A percentile compares a stretch with the other conserved stretches of the same genome.
Conservation (phyloP, 2,113 vertebrate species). For the Microtus richardsoni region DNA sequence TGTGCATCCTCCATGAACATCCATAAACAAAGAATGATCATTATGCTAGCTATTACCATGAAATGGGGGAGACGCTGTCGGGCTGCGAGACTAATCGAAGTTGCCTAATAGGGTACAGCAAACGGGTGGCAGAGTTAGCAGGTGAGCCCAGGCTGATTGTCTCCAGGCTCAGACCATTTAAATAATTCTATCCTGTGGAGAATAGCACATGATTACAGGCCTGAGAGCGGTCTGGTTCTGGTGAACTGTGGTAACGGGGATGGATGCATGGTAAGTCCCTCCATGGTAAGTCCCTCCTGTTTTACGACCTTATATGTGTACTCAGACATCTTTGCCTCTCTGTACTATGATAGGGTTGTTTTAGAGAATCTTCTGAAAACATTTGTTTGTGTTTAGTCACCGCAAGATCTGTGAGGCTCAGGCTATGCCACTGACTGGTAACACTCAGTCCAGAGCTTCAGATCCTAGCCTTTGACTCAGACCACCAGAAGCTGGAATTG, state of each 20-base stretch:
- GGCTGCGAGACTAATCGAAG: background rate
- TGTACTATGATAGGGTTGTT: background rate
- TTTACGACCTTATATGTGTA: background rate
- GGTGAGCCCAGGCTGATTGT: background rate
- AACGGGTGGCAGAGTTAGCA: background rate
- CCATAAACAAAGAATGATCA: too few relatives aligned
- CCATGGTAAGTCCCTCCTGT: background rate
- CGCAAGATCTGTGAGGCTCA: background rate
- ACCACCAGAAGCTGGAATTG: background rate
- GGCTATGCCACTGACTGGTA: too few relatives aligned
- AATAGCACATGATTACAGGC: background rate
- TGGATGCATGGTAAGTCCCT: background rate
- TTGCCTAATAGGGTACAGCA: background rate
- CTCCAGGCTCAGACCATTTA: background rate
- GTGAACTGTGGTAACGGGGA: background rate
- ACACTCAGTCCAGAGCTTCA: background rate
- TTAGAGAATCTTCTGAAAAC: background rate
- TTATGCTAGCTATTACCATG: background rate
- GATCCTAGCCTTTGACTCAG: background rate
- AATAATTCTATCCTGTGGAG: background rate
- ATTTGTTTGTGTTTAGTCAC: background rate
- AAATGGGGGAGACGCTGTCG: background rate
- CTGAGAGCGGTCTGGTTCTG: background rate
- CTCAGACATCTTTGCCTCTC: background rate
- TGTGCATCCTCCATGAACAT: too few relatives aligned